These are phyloP conservation scores for Trachelus tabidus DNA, from an alignment of 2,888 invertebrate species.

Conservation along the genomic window DNA sequence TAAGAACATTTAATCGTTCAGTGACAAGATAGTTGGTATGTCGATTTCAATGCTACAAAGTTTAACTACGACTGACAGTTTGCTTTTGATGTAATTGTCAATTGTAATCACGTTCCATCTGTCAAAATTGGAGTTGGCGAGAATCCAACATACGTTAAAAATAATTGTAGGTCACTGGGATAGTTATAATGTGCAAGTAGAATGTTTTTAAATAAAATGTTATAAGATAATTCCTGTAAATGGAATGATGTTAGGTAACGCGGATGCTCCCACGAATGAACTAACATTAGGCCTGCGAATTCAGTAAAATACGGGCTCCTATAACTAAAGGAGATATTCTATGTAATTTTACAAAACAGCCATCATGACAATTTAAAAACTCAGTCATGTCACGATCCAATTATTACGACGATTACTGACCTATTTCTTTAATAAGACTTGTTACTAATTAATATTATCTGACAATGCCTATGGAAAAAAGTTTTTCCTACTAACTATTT, in stretches of 20 bases:
- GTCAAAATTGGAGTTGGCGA: not conserved
- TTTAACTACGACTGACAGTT: not conserved
- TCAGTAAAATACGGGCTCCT: not conserved
- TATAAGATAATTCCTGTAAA: not conserved
- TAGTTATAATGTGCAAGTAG: not conserved
- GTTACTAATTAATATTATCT: not conserved
- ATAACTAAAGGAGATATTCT: not conserved
- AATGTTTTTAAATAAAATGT: not conserved
- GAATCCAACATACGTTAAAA: not conserved
- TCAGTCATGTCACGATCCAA: not conserved
- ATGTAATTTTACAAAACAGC: not conserved
- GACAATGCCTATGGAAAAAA: not conserved
- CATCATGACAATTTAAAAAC: not conserved
- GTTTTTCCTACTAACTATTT: constrained; percentile 8
- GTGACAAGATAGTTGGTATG: not conserved
- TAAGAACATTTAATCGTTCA: not conserved
- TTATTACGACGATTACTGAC: not conserved
- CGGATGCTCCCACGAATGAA: not conserved
- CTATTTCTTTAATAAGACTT: not conserved
- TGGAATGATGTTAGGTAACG: not conserved
- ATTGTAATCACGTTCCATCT: not conserved
- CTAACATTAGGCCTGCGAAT: not conserved
- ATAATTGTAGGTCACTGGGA: not conserved
- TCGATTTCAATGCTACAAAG: not conserved
- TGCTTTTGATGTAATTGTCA: not conserved